Evolutionary conservation across 2,113 vertebrate species (phyloP).

Genomic region (Myotis davidii): DNA sequence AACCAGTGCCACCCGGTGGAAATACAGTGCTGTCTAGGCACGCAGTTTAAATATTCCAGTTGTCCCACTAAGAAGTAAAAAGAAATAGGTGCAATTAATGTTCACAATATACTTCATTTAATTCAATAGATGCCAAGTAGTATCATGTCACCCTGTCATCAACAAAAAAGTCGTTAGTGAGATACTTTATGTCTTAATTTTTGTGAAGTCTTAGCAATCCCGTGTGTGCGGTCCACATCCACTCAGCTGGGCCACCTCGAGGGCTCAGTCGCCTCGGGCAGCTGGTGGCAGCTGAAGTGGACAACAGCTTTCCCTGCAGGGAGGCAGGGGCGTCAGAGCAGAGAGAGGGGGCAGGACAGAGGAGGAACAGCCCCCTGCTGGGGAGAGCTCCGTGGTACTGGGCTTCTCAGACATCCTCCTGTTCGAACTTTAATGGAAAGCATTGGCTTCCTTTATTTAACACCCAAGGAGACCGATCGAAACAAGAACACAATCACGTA

Average conservation of each 20-base stretch:
- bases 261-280: not conserved
- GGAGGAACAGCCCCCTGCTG: not conserved
- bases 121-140: not conserved
- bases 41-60: not conserved
- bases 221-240: not conserved
- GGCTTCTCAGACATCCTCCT: not conserved
- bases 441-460: not conserved
- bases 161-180: not conserved
- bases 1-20: not conserved
- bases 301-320: not conserved
- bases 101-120: not conserved
- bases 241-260: not conserved
- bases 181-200: not conserved
- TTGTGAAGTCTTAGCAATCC: not conserved
- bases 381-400: fast-evolving
- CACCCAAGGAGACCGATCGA: not conserved
- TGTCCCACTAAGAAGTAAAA: not conserved
- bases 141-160: not conserved
- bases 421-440: not conserved
- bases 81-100: conserved; percentile 6
- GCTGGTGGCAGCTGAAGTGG: not conserved
- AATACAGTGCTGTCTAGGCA: not conserved
- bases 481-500: not conserved
- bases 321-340: not conserved
- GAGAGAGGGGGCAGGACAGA: not conserved